Evolutionary conservation across 1,140 invertebrate genomes (phyloP).

Genomic region (Hirudo medicinalis): DNA sequence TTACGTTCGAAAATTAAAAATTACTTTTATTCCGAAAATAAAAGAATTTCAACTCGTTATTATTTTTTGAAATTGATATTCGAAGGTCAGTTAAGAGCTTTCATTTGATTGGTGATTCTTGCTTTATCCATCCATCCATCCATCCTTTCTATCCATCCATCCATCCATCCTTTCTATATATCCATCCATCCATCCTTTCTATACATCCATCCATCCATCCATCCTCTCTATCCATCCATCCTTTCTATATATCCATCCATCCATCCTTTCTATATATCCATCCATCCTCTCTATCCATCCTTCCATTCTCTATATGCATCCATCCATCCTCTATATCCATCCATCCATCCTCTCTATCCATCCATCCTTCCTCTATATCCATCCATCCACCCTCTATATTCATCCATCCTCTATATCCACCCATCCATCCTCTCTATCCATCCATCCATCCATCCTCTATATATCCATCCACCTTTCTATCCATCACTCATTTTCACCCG

Average conservation of each 20-base stretch:
- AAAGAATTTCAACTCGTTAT: too few species aligned
- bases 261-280: background rate
- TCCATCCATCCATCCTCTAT: background rate
- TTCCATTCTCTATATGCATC: background rate
- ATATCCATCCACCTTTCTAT: too few species aligned
- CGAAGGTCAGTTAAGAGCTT: too few species aligned
- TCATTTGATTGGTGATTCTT: too few species aligned
- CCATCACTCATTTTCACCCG: background rate
- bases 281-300: background rate
- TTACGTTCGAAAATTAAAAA: too few species aligned
- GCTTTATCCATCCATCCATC: too few species aligned
- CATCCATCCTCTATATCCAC: background rate
- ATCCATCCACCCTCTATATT: background rate
- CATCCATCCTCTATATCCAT: background rate
- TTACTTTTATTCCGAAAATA: too few species aligned
- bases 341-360: background rate
- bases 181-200: too few species aligned
- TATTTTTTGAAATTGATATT: too few species aligned
- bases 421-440: background rate
- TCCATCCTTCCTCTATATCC: background rate
- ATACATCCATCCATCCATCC: too few species aligned
- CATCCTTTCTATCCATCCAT: too few species aligned
- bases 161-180: too few species aligned
- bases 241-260: conserved; percentile 61
- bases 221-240: conserved; percentile 59